A percentile compares a stretch with the other conserved stretches of the same genome.
Conservation (phyloP, 2,888 invertebrate genomes). For the Fragum sueziense region DNA sequence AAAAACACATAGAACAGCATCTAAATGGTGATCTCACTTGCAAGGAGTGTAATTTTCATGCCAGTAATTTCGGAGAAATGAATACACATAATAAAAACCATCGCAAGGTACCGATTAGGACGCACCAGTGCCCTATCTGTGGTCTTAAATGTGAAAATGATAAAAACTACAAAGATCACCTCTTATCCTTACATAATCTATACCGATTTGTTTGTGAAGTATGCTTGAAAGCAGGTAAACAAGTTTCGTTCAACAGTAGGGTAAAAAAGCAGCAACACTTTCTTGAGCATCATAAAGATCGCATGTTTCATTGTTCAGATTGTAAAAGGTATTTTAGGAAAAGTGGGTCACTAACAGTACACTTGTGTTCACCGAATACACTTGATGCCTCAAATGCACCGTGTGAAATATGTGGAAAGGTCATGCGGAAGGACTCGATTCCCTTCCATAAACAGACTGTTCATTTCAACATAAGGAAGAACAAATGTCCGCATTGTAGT, state of each 20-base stretch:
- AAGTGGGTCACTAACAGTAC: neutral
- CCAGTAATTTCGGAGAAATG: neutral
- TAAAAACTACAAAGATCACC: neutral
- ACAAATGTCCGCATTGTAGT: constrained; percentile 19
- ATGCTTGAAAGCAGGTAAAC: neutral
- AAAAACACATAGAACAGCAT: constrained; percentile 27
- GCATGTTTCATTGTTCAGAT: neutral
- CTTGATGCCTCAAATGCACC: neutral
- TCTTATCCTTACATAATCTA: neutral
- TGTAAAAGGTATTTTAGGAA: neutral
- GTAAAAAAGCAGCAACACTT: neutral
- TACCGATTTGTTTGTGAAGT: neutral
- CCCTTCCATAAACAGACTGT: constrained; percentile 12
- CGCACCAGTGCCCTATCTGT: neutral
- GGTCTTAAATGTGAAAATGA: too few species aligned
- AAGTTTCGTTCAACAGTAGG: neutral
- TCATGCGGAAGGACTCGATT: neutral
- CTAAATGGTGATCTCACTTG: constrained; percentile 25
- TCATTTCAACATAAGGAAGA: constrained; percentile 20
- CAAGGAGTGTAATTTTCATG: constrained; percentile 14
- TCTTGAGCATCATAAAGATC: neutral
- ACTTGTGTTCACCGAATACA: neutral
- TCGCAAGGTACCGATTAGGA: neutral
- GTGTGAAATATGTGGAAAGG: neutral
- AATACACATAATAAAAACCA: constrained; percentile 11